phyloP scores from a whole-genome alignment of 2,888 invertebrate genomes.

The Orchesellides sinensis region DNA sequence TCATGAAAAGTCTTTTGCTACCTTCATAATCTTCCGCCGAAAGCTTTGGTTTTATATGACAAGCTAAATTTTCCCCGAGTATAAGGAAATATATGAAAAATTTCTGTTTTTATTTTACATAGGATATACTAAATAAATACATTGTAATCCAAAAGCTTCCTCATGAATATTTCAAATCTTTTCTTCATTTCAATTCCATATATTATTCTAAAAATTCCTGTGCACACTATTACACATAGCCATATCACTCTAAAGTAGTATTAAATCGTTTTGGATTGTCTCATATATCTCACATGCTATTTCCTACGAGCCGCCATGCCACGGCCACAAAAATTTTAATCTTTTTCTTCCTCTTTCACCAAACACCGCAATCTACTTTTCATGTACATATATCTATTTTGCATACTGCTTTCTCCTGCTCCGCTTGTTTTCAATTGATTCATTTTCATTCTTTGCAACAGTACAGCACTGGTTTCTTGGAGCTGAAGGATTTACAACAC shows the following conservation, averaged over 20 bases:
- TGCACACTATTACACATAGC: no score
- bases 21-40: no score
- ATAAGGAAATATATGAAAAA: not conserved
- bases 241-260: not conserved
- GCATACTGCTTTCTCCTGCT: not conserved
- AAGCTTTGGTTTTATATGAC: no score
- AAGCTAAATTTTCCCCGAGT: not conserved
- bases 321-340: no score
- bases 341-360: no score
- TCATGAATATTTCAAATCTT: constrained; percentile 54
- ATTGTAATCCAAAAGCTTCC: not conserved
- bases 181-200: constrained; percentile 24
- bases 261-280: not conserved
- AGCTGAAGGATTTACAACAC: not conserved
- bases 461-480: not conserved
- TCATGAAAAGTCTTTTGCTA: no score
- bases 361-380: no score
- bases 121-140: not conserved
- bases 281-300: not conserved
- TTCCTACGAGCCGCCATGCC: no score
- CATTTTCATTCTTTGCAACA: not conserved
- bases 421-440: constrained; percentile 24
- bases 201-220: not conserved
- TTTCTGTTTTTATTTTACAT: not conserved
- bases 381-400: no score